Conservation (phyloP, 2,113 vertebrate species). For the Axis porcinus region DNA sequence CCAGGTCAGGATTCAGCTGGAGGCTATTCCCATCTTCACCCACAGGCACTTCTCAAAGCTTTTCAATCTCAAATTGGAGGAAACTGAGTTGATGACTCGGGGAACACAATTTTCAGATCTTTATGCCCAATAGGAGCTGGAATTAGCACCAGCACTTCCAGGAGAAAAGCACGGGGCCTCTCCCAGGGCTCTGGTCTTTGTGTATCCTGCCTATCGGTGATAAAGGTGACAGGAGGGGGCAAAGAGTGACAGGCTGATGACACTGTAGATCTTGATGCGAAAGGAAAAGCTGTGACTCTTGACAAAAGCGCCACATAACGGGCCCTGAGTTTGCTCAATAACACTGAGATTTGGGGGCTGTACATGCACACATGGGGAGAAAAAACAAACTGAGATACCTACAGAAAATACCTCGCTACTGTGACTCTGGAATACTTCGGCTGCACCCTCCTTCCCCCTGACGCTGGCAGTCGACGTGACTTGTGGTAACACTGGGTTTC, state of each 20-base stretch:
- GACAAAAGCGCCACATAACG: background rate
- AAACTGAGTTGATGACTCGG: background rate
- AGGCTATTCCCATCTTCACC: background rate
- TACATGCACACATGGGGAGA: rapidly evolving
- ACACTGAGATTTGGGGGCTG: background rate
- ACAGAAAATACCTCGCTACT: background rate
- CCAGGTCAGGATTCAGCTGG: background rate
- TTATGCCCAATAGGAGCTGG: background rate
- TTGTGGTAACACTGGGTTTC: background rate
- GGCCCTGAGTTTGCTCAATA: background rate
- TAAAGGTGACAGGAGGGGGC: background rate
- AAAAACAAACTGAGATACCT: background rate
- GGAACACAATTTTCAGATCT: background rate
- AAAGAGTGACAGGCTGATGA: background rate
- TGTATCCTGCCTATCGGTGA: background rate
- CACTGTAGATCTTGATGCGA: rapidly evolving
- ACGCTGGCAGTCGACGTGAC: background rate
- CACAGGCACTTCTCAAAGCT: background rate
- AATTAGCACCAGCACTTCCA: background rate
- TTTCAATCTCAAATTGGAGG: background rate
- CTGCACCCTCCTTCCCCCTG: background rate
- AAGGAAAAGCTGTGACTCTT: background rate
- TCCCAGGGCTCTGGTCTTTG: background rate
- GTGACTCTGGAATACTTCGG: background rate
- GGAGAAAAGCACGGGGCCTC: background rate